Evolutionary conservation across 1,140 invertebrate species (phyloP), one percentile per base, ranked within the genome.

Genomic region (Stegodyphus dumicola): DNA sequence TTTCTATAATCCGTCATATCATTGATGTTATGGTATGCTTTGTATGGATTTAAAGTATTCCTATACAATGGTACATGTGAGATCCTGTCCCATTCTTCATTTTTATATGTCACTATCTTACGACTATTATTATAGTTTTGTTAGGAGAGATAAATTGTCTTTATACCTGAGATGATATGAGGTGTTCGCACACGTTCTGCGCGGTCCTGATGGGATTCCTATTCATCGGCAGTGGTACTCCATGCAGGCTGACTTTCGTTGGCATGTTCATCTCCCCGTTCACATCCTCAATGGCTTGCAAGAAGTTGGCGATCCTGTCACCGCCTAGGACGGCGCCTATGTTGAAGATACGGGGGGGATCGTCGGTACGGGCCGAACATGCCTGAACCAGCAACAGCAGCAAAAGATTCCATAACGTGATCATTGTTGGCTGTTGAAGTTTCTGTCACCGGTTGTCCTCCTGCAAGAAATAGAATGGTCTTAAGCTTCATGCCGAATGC

Each of bases 191-290:
- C 53, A 99, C 96, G 89, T 95, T 97, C 49, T 98, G 92, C 11
- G 97, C 97, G 0, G 97, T 98, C 88, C 95, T 94, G 85, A 99
- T 98, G 1, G 97, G 97, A 92, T 98, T 99, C 71, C 95, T 93
- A 90, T 98, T 96, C 95, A 98, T 98, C 69, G 95, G 91, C 88
- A 98, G 73, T 9, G 83, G 70, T 6, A 86, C 71, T 15, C 84
- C 87, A 49, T 76, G 67, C 33, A 87, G 71, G n/a, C 52, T 56
- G 11, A 95, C 93, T 74, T 95, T 95, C 88, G 93, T 93, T 48
- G 94, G 94, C 18, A 97, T 95, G 77, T 94, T 93, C 65, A 93
- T 93, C 90, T 96, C 94, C 89, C 96, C 96, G 89, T 97, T 97
- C 17, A 96, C 90, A 89, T 94, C 93, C 94, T 95, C 93, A 88